phyloP scores from a whole-genome alignment of 2,113 vertebrate genomes.

The Nycticorax nycticorax region DNA sequence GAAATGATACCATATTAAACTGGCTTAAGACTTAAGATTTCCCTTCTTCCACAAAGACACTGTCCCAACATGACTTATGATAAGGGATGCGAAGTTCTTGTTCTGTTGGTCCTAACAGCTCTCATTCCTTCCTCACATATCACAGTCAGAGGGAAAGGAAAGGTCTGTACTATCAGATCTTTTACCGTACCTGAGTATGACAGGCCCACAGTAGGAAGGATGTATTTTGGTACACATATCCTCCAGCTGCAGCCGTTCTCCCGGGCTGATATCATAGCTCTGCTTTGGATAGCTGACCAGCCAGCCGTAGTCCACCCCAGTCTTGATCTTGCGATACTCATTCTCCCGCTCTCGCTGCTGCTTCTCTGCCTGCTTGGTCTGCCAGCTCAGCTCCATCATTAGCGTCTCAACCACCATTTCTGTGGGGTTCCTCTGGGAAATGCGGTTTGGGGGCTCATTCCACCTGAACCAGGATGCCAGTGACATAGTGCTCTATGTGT shows the following conservation, averaged over 20 bases:
- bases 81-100: neutral
- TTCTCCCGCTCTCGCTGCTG: conserved; percentile 85
- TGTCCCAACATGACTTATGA: neutral
- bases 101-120: neutral
- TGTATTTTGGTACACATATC: conserved; percentile 90
- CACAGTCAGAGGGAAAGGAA: neutral
- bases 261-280: conserved; percentile 83
- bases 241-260: conserved; percentile 88
- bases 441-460: conserved; percentile 78
- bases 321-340: conserved; percentile 82
- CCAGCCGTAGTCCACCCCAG: conserved; percentile 96
- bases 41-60: neutral
- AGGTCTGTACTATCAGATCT: neutral
- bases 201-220: conserved; percentile 88
- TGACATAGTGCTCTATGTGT: conserved; percentile 57
- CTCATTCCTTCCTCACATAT: neutral
- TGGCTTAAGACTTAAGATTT: neutral
- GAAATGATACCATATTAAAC: neutral
- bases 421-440: conserved; percentile 77
- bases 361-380: conserved; percentile 89
- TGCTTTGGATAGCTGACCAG: conserved; percentile 84
- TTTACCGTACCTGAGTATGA: conserved; percentile 86
- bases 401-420: conserved; percentile 93
- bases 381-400: conserved; percentile 95
- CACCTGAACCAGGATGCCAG: conserved; percentile 91